Base-by-base conservation (phyloP, 1,140 invertebrate genomes). In the Zaprionus africanus region DNA sequence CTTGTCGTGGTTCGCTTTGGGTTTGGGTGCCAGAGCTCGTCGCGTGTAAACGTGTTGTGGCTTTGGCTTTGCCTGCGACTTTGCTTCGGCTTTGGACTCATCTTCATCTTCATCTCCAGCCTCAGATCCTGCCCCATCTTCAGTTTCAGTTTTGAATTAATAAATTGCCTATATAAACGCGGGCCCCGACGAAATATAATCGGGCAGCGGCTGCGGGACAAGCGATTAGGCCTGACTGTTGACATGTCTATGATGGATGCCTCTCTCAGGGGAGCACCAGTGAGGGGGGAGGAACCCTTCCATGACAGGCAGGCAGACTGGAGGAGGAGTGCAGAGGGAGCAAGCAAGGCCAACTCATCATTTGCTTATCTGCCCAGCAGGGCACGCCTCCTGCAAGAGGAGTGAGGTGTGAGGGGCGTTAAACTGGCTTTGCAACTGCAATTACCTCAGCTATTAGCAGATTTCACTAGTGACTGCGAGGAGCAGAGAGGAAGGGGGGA, bases 81-180 rank as follows among this genome's bases (percentile, higher is more conserved):
- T 15, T 68, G 22, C 2, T 17, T 62, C 34, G 58, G 41, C n/a
- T 43, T 43, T 3, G 41, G 82, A 31, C 28, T 9, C 28, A 31
- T 82, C 46, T 5, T 11, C 41, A 9, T 7, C n/a, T 17, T n/a
- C 41, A 17, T 0, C n/a, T 17, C 41, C 41, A n/a, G 5, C 6
- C n/a, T 5, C 15, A 15, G 13, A 13, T 41, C 66, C n/a, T 82
- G 74, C 46, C 6, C 15, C 41, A 17, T 6, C 3, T n/a, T 15
- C 41, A 6, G 15, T n/a, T 43, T 15, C 41, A 43, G n/a, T 83
- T 73, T 63, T 76, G 83, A 84, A 88, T 87, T 87, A 83, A 87
- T 87, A 87, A 87, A 88, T 88, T 87, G 84, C 78, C 80, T 88
- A 73, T 78, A 88, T 80, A 87, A 88, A 87, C 68, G 83, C 67